Conservation (phyloP, 2,797 vertebrate genomes). For the Astyanax mexicanus region DNA sequence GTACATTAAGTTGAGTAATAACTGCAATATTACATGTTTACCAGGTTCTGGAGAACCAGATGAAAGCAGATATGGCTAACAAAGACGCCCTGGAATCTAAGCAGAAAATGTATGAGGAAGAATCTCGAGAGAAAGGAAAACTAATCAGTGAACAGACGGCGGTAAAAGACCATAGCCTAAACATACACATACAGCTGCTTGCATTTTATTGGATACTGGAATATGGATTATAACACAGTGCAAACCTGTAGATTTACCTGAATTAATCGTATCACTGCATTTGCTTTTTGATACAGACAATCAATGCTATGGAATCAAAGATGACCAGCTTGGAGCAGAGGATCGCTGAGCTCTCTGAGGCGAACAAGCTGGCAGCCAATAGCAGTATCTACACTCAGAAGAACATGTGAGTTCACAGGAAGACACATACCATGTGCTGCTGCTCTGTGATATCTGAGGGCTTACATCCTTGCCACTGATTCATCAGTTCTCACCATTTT, state of each 20-base stretch:
- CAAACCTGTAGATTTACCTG: no score
- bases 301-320: constrained; percentile 99
- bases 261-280: not conserved
- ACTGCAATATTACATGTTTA: constrained; percentile 37
- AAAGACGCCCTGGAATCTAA: constrained; percentile 93
- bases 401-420: constrained; percentile 89
- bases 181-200: not conserved
- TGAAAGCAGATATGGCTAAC: constrained; percentile 95
- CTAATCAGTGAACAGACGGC: constrained; percentile 96
- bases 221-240: no score
- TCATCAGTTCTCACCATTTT: not conserved
- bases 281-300: constrained; percentile 80
- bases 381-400: constrained; percentile 98
- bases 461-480: not conserved
- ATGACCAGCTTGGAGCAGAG: constrained; percentile 97
- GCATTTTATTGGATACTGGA: no score
- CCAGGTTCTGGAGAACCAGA: constrained; percentile 94
- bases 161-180: constrained; percentile 77
- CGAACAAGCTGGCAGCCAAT: constrained; percentile 97
- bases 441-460: not conserved
- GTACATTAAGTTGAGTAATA: not conserved
- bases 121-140: constrained; percentile 91
- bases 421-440: not conserved
- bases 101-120: constrained; percentile 93
- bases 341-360: constrained; percentile 94